Percentiles rank a stretch among this genome's conserved stretches.
phyloP scores from a whole-genome alignment of 2,888 invertebrate species.

The Anthophora plumipes region DNA sequence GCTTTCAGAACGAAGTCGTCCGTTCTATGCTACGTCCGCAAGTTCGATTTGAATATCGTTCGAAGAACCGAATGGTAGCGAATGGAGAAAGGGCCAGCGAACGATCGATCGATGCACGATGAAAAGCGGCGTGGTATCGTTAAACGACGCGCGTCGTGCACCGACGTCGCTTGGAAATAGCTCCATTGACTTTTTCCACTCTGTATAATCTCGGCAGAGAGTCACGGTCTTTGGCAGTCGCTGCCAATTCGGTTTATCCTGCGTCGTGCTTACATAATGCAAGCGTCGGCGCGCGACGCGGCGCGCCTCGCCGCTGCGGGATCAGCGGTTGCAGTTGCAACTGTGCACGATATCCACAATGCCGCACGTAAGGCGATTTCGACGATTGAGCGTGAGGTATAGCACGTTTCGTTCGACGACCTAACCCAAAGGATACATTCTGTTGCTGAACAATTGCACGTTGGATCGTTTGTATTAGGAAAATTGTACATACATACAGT shows the following conservation, averaged over 20 bases:
- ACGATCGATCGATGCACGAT: slow-evolving; percentile 55
- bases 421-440: neutral
- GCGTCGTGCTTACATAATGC: slow-evolving; percentile 60
- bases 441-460: neutral
- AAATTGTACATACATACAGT: too few relatives aligned
- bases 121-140: slow-evolving; percentile 59
- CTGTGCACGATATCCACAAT: slow-evolving; percentile 22
- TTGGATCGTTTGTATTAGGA: neutral
- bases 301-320: slow-evolving; percentile 28
- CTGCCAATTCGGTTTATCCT: slow-evolving; percentile 65
- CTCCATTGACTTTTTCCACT: slow-evolving; percentile 59
- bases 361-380: slow-evolving; percentile 20
- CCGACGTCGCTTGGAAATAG: slow-evolving; percentile 57
- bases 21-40: slow-evolving; percentile 18
- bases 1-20: slow-evolving; percentile 38
- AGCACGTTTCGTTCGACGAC: neutral
- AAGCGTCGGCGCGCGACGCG: slow-evolving; percentile 30
- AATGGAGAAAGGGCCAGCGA: slow-evolving; percentile 13
- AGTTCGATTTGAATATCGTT: slow-evolving; percentile 45
- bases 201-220: slow-evolving; percentile 55
- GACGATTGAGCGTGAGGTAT: slow-evolving; percentile 13
- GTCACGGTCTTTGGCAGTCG: slow-evolving; percentile 62
- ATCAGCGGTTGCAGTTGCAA: slow-evolving; percentile 45
- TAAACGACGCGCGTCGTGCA: slow-evolving; percentile 53
- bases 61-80: neutral